phyloP scores from a whole-genome alignment of 2,888 invertebrate genomes.

The Drosophila robusta region DNA sequence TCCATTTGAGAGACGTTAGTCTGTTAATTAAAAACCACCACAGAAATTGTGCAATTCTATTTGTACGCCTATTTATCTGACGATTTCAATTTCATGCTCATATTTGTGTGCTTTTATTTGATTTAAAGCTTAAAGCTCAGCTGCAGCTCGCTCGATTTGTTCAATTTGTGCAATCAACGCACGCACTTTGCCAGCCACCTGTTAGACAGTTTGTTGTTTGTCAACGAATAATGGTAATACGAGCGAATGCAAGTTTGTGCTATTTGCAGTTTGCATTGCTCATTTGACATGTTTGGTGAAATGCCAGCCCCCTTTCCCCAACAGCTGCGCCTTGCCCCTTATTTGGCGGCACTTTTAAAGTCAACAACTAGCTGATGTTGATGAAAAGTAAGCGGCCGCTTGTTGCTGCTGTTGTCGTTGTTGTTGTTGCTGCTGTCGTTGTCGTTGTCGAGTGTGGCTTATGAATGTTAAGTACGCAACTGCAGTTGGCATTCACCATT shows the following conservation, averaged over 20 bases:
- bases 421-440: constrained; percentile 4
- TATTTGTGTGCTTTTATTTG: constrained; percentile 14
- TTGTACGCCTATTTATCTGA: constrained; percentile 24
- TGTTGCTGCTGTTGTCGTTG: constrained; percentile 14
- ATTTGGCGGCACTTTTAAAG: constrained; percentile 55
- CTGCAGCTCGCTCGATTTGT: constrained; percentile 31
- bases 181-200: constrained; percentile 44
- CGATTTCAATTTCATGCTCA: constrained; percentile 21
- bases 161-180: constrained; percentile 44
- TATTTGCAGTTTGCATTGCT: constrained; percentile 28
- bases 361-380: constrained; percentile 55
- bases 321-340: not conserved
- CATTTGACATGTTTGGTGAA: constrained; percentile 60
- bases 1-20: constrained; percentile 15
- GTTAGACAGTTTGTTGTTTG: constrained; percentile 29
- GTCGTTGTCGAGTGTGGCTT: constrained; percentile 14
- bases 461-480: constrained; percentile 36
- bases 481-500: constrained; percentile 27
- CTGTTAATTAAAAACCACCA: constrained; percentile 33
- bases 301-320: constrained; percentile 26
- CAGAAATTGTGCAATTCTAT: constrained; percentile 35
- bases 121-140: constrained; percentile 45
- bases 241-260: not conserved
- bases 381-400: constrained; percentile 53
- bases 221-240: constrained; percentile 40